A percentile compares a stretch with the other conserved stretches of the same genome.
phyloP scores from a whole-genome alignment of 1,140 invertebrate genomes.

The Semibalanus balanoides region DNA sequence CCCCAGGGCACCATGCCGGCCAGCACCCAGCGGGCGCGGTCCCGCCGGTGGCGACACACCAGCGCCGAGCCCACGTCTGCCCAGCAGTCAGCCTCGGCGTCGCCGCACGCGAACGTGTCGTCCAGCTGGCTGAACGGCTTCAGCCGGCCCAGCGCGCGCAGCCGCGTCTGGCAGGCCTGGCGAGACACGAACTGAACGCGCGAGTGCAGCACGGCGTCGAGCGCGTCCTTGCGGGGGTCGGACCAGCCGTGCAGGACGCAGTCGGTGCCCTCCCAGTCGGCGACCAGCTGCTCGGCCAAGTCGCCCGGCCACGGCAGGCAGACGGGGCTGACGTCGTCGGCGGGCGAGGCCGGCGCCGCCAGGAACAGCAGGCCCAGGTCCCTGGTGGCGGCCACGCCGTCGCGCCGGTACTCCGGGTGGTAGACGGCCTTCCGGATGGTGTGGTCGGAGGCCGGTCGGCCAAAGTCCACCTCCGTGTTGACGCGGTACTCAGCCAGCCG shows the following conservation, averaged over 20 bases:
- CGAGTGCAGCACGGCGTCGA: not conserved
- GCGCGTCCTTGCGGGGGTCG: not conserved
- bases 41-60: not conserved
- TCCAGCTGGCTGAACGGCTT: not conserved
- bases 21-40: not conserved
- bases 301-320: not conserved
- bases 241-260: not conserved
- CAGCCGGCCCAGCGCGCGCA: not conserved
- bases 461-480: not conserved
- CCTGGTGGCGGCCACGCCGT: not conserved
- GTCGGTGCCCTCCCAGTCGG: not conserved
- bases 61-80: not conserved
- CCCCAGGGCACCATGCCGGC: not conserved
- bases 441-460: not conserved
- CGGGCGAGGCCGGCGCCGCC: too few species aligned
- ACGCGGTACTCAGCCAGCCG: not conserved
- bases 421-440: not conserved
- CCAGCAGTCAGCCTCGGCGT: not conserved
- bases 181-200: not conserved
- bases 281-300: not conserved
- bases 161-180: not conserved
- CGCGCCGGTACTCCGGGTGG: not conserved
- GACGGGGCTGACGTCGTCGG: not conserved
- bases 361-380: not conserved
- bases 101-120: not conserved